Base-by-base conservation (phyloP, 2,113 vertebrate genomes). In the Dicentrarchus labrax region DNA sequence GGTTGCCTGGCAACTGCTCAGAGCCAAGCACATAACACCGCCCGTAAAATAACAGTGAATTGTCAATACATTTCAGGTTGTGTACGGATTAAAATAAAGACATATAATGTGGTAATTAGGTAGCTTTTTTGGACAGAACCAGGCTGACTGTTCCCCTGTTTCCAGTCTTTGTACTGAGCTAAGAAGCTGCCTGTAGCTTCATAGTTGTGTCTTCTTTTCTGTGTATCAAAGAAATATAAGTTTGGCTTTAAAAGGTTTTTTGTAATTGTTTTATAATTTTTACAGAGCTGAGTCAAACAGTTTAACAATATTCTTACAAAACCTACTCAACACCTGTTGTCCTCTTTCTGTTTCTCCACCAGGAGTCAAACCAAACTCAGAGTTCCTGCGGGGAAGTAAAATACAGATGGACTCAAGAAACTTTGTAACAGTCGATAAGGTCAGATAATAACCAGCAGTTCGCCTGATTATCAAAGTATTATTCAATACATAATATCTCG, bases 401-500 rank as follows among this genome's bases (percentile, higher is more conserved):
- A 59, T 97, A 0, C 60, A 85, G 50, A 94, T 92, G 68, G 95
- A 96, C 8, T 81, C 81, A 2, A 94, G 90, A 8, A 93, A 92
- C 10, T 94, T 91, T 83, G 88, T 97, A 67, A 86, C 86, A 30
- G 97, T 97, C 4, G 93, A 97, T 43, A 93, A 96, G 95, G 97
- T 97, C 48, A 75, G 94, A 6, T 4, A 17, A 30, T 41, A 15
- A 43, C 39, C 68, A 30, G 16, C 10, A 24, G 4, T 59, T 62
- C 50, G 47, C 15, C 24, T 15, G 15, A 21, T 66, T 19, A 38
- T 47, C 22, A 22, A 39, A 8, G 24, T 19, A 30, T 19, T 61
- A 24, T 57, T 17, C 24, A 38, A 39, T 21, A 43, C 53, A 67
- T n/a, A 43, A 13, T 15, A 47, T 19, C 0, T 16, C 60, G 39